A percentile compares a stretch with the other conserved stretches of the same genome.
Conservation (phyloP, 2,113 vertebrate species). For the Dicaeum eximium region DNA sequence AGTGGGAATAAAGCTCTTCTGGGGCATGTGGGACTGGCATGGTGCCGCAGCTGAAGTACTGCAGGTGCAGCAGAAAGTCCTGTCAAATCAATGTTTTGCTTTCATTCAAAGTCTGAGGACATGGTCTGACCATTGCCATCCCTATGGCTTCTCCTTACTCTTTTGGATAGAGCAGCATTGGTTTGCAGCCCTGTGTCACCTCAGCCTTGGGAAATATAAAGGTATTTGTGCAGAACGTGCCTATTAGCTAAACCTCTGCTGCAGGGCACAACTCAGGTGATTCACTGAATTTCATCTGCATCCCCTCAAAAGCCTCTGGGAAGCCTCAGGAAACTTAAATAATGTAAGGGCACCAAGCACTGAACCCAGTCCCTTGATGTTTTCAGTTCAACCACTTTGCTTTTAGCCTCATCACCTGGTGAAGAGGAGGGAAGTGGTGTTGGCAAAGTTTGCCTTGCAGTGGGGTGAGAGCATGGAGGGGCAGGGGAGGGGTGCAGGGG, state of each 20-base stretch:
- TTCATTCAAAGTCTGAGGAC: neutral
- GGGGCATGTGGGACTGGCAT: neutral
- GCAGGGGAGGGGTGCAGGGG: neutral
- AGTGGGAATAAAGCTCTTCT: neutral
- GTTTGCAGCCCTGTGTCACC: accelerated
- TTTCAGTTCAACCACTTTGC: neutral
- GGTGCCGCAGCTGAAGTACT: neutral
- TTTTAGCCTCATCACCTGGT: neutral
- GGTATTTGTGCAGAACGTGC: neutral
- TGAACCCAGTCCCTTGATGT: neutral
- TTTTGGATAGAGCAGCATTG: neutral
- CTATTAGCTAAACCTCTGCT: neutral
- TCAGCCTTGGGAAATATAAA: neutral
- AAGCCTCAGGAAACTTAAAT: neutral
- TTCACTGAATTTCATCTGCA: neutral
- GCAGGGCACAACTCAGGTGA: neutral
- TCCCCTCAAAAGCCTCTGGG: neutral
- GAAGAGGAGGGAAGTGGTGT: neutral
- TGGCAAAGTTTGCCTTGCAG: neutral
- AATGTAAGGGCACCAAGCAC: neutral
- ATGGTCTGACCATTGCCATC: neutral
- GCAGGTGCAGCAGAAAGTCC: neutral
- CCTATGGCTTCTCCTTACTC: neutral
- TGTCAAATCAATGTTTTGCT: neutral
- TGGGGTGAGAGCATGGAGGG: accelerated